phyloP scores from a whole-genome alignment of 2,113 vertebrate species.

The Cricetomys ansorgei region DNA sequence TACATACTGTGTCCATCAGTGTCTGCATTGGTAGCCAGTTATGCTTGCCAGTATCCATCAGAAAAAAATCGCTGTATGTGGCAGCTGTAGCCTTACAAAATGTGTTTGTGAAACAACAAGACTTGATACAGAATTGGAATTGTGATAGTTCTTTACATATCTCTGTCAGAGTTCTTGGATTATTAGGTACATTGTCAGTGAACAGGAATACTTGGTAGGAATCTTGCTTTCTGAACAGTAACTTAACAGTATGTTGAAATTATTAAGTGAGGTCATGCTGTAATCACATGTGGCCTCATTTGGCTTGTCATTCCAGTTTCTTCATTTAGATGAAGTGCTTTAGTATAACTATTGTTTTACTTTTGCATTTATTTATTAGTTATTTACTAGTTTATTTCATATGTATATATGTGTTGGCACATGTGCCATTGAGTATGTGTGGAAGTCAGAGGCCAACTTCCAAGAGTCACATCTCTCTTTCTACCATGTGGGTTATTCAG shows the following conservation, averaged over 20 bases:
- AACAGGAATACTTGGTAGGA: not conserved
- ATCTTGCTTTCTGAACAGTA: not conserved
- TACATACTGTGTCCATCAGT: not conserved
- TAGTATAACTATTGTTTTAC: not conserved
- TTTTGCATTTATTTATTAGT: not conserved
- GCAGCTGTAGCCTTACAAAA: not conserved
- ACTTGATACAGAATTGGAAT: not conserved
- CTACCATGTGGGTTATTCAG: too few relatives aligned
- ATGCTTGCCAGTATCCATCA: not conserved
- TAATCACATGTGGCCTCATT: not conserved
- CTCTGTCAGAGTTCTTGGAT: not conserved
- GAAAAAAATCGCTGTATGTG: not conserved
- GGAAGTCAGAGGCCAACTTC: not conserved
- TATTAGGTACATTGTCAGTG: not conserved
- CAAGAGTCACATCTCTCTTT: not conserved
- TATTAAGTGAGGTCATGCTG: not conserved
- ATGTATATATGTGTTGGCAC: not conserved
- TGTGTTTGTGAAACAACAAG: not conserved
- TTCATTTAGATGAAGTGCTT: not conserved
- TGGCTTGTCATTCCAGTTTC: not conserved
- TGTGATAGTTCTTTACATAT: too few relatives aligned
- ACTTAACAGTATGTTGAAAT: not conserved
- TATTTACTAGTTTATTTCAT: not conserved
- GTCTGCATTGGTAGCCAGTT: not conserved
- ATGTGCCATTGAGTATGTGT: not conserved